A percentile compares a stretch with the other conserved stretches of the same genome.
These are phyloP conservation scores for Torymus tubicola DNA, from an alignment of 2,888 invertebrate genomes.

Conservation along the genomic window DNA sequence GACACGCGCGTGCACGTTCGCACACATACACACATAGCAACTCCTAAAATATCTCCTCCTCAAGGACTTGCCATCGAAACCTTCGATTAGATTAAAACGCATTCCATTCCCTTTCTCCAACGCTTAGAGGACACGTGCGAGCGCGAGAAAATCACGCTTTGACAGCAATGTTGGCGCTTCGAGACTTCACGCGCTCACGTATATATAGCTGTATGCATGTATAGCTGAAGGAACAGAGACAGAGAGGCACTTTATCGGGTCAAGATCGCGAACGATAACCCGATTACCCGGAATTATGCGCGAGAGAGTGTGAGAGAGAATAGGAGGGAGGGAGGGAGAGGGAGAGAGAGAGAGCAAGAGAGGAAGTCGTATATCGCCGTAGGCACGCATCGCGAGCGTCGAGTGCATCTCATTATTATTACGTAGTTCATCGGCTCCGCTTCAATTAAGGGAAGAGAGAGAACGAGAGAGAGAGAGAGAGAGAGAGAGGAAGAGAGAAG, in stretches of 20 bases:
- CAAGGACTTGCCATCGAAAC: too few relatives aligned
- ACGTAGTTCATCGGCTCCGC: too few relatives aligned
- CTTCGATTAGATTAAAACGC: too few relatives aligned
- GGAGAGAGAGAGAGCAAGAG: constrained; percentile 44
- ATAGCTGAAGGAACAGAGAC: neutral
- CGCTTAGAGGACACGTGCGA: too few relatives aligned
- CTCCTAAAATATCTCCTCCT: too few relatives aligned
- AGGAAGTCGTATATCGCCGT: constrained; percentile 48
- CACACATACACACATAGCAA: too few relatives aligned
- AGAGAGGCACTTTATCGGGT: constrained; percentile 42
- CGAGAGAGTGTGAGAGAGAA: neutral
- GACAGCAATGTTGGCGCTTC: neutral
- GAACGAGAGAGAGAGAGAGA: too few relatives aligned
- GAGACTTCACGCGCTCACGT: neutral
- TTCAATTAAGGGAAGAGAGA: too few relatives aligned
- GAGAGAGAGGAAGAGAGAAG: too few relatives aligned
- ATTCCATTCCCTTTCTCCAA: too few relatives aligned
- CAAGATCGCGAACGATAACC: constrained; percentile 57
- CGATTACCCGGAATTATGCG: constrained; percentile 56
- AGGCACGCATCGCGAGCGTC: neutral
- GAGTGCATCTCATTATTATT: constrained; percentile 12
- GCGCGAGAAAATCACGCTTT: neutral
- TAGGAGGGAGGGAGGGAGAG: too few relatives aligned
- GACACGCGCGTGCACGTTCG: too few relatives aligned
- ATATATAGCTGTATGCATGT: neutral